These are phyloP conservation scores for Eubucco bourcierii DNA, from an alignment of 2,113 vertebrate species.

Conservation along the genomic window DNA sequence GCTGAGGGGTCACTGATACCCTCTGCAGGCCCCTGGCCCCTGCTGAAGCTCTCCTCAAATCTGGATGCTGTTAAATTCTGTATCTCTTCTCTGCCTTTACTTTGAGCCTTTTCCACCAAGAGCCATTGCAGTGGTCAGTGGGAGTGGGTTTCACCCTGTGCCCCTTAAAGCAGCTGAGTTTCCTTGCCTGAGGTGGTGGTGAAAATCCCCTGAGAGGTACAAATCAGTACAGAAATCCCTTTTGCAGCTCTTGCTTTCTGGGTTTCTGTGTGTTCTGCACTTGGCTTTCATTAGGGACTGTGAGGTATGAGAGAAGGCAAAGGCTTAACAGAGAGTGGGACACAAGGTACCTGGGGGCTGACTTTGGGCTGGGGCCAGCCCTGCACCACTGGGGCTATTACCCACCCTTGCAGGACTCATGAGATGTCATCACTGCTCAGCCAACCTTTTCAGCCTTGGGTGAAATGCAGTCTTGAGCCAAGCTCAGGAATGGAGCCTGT, in stretches of 20 bases:
- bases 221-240: neutral
- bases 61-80: neutral
- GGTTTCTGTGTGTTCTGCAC: neutral
- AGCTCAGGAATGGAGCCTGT: neutral
- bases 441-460: rapidly evolving
- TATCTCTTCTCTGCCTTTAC: neutral
- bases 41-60: neutral
- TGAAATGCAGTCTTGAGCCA: rapidly evolving
- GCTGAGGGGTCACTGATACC: neutral
- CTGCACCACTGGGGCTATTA: neutral
- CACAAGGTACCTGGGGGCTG: neutral
- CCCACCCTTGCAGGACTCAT: neutral
- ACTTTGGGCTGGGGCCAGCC: neutral
- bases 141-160: neutral
- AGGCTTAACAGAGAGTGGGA: neutral
- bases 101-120: too few species aligned
- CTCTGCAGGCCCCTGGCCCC: neutral
- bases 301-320: neutral
- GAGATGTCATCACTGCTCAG: neutral
- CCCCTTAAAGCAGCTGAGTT: neutral
- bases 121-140: neutral
- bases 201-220: neutral
- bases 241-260: too few species aligned
- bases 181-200: neutral
- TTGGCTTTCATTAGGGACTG: neutral